Percentiles rank a stretch among this genome's conserved stretches.
Conservation (phyloP, 2,797 vertebrate genomes). For the Psittacula derbiana region DNA sequence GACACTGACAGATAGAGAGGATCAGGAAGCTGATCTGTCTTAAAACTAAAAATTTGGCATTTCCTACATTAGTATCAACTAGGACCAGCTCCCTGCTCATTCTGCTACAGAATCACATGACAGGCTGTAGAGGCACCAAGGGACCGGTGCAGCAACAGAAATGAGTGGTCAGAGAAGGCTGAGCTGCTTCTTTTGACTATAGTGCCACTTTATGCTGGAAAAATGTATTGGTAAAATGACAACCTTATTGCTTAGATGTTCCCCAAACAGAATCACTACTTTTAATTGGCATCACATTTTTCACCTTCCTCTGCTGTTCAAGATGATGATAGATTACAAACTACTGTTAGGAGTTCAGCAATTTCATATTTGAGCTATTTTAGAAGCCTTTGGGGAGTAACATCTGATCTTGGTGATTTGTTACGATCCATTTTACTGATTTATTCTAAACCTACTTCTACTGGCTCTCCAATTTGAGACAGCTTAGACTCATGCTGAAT, state of each 20-base stretch:
- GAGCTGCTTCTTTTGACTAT: neutral
- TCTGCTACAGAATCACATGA: neutral
- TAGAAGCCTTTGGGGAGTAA: conserved; percentile 30
- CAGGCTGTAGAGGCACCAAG: neutral
- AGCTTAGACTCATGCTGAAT: neutral
- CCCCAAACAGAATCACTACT: conserved; percentile 16
- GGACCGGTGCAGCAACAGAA: neutral
- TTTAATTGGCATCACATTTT: conserved; percentile 55
- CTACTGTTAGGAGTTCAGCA: conserved; percentile 17
- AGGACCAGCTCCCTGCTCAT: neutral
- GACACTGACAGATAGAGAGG: neutral
- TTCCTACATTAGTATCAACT: neutral
- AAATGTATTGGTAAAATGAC: conserved; percentile 24
- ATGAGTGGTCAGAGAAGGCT: neutral
- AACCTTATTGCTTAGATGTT: neutral
- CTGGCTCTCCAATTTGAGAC: neutral
- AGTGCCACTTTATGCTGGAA: neutral
- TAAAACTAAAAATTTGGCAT: neutral
- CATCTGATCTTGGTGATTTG: conserved; percentile 44
- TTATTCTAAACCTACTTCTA: conserved; percentile 39
- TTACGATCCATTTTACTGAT: conserved; percentile 55
- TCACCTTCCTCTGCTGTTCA: conserved; percentile 8
- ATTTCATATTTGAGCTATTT: conserved; percentile 43
- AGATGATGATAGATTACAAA: conserved; percentile 22
- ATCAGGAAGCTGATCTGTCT: neutral